Evolutionary conservation across 2,888 invertebrate species (phyloP).

Genomic region (Ophion costatus): DNA sequence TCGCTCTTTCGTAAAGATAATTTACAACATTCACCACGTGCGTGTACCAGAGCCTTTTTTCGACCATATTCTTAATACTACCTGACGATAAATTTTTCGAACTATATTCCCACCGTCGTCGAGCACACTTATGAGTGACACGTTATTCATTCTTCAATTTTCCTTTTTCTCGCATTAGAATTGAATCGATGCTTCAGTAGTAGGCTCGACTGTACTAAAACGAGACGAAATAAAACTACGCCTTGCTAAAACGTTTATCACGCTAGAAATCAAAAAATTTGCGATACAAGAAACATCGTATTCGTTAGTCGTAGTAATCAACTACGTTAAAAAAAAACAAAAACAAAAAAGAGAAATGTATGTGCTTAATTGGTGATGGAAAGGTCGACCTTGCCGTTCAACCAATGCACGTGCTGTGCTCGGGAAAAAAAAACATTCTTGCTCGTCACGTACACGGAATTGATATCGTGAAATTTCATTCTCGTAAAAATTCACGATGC

Average conservation of each 20-base stretch:
- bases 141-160: slow-evolving; percentile 55
- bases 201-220: slow-evolving; percentile 67
- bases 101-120: slow-evolving; percentile 61
- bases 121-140: slow-evolving; percentile 73
- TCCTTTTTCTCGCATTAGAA: slow-evolving; percentile 36
- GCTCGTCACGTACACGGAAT: slow-evolving; percentile 1
- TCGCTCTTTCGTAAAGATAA: slow-evolving; percentile 73
- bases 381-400: not conserved
- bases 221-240: slow-evolving; percentile 70
- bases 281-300: slow-evolving; percentile 71
- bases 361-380: slow-evolving; percentile 7
- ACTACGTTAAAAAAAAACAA: not conserved
- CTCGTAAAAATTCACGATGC: not conserved
- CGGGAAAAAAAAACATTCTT: not conserved
- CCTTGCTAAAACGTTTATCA: slow-evolving; percentile 69
- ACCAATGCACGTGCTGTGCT: not conserved
- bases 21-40: slow-evolving; percentile 77
- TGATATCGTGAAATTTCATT: slow-evolving; percentile 1
- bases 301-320: slow-evolving; percentile 48
- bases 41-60: slow-evolving; percentile 61
- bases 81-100: slow-evolving; percentile 72
- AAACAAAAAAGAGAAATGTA: slow-evolving; percentile 6
- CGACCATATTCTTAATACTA: slow-evolving; percentile 72
- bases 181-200: slow-evolving; percentile 68
- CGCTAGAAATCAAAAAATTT: slow-evolving; percentile 78